These are phyloP conservation scores for Zeus faber DNA, from an alignment of 2,113 vertebrate genomes.

Conservation along the genomic window DNA sequence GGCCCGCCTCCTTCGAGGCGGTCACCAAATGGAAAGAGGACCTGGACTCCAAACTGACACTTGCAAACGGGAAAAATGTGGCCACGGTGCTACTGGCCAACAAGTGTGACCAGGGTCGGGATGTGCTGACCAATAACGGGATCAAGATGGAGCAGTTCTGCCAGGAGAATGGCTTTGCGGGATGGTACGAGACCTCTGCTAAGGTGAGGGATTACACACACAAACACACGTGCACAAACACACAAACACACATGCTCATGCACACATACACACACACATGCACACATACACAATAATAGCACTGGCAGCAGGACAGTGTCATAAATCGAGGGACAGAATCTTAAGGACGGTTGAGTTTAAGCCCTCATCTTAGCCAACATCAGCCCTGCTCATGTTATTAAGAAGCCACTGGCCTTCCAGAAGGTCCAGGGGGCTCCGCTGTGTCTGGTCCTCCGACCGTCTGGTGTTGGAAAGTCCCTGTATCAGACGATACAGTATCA, in stretches of 20 bases:
- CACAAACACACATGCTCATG: not conserved
- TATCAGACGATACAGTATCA: too few relatives aligned
- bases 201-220: slow-evolving; percentile 68
- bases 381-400: too few relatives aligned
- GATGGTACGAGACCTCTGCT: slow-evolving; percentile 80
- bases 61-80: slow-evolving; percentile 76
- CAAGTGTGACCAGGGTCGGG: slow-evolving; percentile 79
- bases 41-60: slow-evolving; percentile 81
- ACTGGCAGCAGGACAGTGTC: too few relatives aligned
- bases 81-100: slow-evolving; percentile 80
- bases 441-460: too few relatives aligned
- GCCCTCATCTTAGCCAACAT: too few relatives aligned
- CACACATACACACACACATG: not conserved
- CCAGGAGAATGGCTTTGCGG: slow-evolving; percentile 78
- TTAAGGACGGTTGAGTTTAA: too few relatives aligned
- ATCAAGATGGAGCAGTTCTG: slow-evolving; percentile 80
- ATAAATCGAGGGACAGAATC: too few relatives aligned
- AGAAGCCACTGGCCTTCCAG: too few relatives aligned
- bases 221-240: slow-evolving; percentile 1
- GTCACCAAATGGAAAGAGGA: slow-evolving; percentile 84
- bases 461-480: too few relatives aligned
- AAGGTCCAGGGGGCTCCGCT: too few relatives aligned
- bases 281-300: slow-evolving; percentile 1
- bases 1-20: slow-evolving; percentile 78
- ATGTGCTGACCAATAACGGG: slow-evolving; percentile 68